phyloP scores from a whole-genome alignment of 2,113 vertebrate genomes.

The Dromiciops gliroides region DNA sequence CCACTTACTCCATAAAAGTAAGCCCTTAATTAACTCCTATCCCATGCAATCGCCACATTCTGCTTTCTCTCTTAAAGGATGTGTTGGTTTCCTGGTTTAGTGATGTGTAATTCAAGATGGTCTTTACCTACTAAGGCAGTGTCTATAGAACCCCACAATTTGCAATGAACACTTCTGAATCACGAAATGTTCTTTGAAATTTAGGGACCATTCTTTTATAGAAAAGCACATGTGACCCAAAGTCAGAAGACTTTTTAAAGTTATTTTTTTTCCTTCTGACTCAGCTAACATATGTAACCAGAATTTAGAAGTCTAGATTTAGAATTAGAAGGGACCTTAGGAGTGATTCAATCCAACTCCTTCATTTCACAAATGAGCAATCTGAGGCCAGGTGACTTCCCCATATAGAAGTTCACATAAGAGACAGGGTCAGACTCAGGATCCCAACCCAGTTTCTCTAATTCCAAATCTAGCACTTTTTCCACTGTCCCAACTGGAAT shows the following conservation, averaged over 20 bases:
- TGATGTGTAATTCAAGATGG: constrained; percentile 50
- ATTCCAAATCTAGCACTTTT: neutral
- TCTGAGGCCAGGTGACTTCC: constrained; percentile 25
- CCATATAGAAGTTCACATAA: neutral
- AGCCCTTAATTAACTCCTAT: constrained; percentile 42
- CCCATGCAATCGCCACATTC: constrained; percentile 24
- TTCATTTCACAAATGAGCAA: constrained; percentile 47
- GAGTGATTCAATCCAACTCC: constrained; percentile 19
- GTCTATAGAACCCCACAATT: constrained; percentile 39
- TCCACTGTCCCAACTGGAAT: neutral
- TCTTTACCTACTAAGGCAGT: constrained; percentile 43
- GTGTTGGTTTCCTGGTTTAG: constrained; percentile 3
- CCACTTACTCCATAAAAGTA: constrained; percentile 60
- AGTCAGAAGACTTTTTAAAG: neutral
- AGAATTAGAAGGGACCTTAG: constrained; percentile 42
- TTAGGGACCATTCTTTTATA: neutral
- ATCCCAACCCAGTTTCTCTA: neutral
- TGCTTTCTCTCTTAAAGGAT: constrained; percentile 47
- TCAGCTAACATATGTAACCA: neutral
- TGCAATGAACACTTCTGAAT: constrained; percentile 48
- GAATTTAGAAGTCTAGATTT: neutral
- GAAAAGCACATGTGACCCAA: neutral
- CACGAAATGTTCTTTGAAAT: constrained; percentile 20
- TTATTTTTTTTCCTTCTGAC: neutral
- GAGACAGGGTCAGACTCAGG: neutral